Conservation (phyloP, 2,797 vertebrate genomes). For the Gephyroberyx darwinii region DNA sequence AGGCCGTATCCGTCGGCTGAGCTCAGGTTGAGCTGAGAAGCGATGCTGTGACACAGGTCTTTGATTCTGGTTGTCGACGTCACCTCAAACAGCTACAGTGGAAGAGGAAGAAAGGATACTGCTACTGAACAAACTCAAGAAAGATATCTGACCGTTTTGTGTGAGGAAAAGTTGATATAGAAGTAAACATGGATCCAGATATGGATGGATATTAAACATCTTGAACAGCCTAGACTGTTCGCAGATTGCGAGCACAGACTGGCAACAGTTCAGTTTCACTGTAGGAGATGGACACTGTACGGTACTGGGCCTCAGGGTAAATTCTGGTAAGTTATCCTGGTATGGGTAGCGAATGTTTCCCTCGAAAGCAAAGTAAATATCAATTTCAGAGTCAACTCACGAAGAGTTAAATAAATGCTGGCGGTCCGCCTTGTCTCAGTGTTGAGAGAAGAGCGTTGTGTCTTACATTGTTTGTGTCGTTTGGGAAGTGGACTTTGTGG, state of each 20-base stretch:
- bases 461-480: conserved; percentile 84
- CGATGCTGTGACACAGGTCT: conserved; percentile 82
- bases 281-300: too few species aligned
- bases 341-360: too few species aligned
- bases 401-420: neutral
- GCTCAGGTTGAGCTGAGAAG: conserved; percentile 79
- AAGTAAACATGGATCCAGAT: neutral
- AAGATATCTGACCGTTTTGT: neutral
- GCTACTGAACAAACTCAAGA: neutral
- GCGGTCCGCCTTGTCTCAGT: neutral
- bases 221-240: neutral
- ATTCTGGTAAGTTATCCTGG: too few species aligned
- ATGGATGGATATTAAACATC: neutral
- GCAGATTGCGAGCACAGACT: too few species aligned
- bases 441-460: neutral
- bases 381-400: neutral
- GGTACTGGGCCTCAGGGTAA: too few species aligned
- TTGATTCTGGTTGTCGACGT: conserved; percentile 84
- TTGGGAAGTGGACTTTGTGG: conserved; percentile 91
- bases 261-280: too few species aligned
- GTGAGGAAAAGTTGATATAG: neutral
- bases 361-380: neutral
- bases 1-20: conserved; percentile 92
- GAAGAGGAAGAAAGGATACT: neutral
- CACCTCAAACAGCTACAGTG: conserved; percentile 86